Base-by-base conservation (phyloP, 2,797 vertebrate genomes). In the Diglossa cyanea region DNA sequence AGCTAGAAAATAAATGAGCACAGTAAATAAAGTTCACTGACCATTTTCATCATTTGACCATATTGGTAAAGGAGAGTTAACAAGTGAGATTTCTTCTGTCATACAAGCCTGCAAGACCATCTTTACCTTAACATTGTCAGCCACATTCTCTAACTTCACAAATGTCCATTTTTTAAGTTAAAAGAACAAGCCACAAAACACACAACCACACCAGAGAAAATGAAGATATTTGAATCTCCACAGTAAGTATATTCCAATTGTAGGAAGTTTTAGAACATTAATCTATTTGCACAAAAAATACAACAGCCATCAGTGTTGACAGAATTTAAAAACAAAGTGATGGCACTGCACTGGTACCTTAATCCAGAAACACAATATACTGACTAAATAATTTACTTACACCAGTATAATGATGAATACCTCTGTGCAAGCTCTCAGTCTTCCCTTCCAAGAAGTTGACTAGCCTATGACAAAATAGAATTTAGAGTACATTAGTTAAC, bases 391-490 rank as follows among this genome's bases (percentile, higher is more conserved):
- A 81, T 89, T 85, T 86, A 95, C 94, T 98, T 98, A 99, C 99
- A 97, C 99, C 98, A 31, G 98, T 99, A 90, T 99, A 99, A 97
- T 99, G 99, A 98, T 99, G 99, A 88, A 97, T 86, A 82, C 99
- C 99, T 98, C 98, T 98, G 95, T 99, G 99, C 78, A 99, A 98
- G 68, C 72, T 96, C 74, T 98, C 98, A 1, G 98, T 98, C 97
- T 94, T 99, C 54, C 98, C 98, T 97, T 99, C 99, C 94, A 99
- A 97, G 93, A 99, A 99, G 97, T 96, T 98, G 80, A 99, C 98
- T 96, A 99, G 97, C 96, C 99, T 95, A 65, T 39, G 58, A 76
- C 50, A 71, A 82, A 96, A 94, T 0, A 91, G 10, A 75, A 93
- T 76, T 77, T 28, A 90, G 17, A 55, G 33, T 14, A 44, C 17